Base-by-base conservation (phyloP, 2,113 vertebrate species). In the Dascyllus trimaculatus region DNA sequence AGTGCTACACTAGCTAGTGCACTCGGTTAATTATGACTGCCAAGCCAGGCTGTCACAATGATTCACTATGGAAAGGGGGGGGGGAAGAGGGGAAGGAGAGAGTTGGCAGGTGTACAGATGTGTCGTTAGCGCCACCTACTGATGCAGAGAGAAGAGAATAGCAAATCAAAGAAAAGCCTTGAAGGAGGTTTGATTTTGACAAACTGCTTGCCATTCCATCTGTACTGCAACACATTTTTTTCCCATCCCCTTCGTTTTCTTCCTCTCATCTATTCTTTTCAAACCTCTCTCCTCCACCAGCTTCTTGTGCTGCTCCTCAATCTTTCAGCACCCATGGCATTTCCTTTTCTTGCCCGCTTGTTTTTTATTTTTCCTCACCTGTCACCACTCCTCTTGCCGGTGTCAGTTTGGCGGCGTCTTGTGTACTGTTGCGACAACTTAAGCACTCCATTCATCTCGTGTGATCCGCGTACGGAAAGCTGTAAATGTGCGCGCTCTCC, bases 41-140 rank as follows among this genome's bases (percentile, higher is more conserved):
- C 88, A 78, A 74, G 75, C 52, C 67, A 13, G 80, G 67, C 73
- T 87, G 87, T 85, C 87, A 84, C 77, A 69, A 65, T 78, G 86
- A 89, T 85, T 89, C 88, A 87, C 79, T 85, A 48, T 78, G 71
- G 72, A 81, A 52, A 43, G 61, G 40, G 29, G 4, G 29, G 29
- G 29, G 4, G 29, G 24, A 62, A 49, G 26, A 21, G 61, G 52
- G 40, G 52, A 75, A 51, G 52, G 75, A 65, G 56, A 38, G 69
- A 68, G 67, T 69, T 87, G 76, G 85, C 81, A 84, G 77, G 67
- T 66, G 76, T 88, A 71, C 87, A 89, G 87, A 91, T 90, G 92
- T 85, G 83, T 90, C 84, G 35, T 90, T 89, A 93, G 93, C 92
- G 91, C 91, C 93, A 91, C 93, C 94, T 92, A 92, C 91, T 91